Evolutionary conservation across 1,140 invertebrate genomes (phyloP), one percentile per base, ranked within the genome.

Genomic region (Microplitis mediator): DNA sequence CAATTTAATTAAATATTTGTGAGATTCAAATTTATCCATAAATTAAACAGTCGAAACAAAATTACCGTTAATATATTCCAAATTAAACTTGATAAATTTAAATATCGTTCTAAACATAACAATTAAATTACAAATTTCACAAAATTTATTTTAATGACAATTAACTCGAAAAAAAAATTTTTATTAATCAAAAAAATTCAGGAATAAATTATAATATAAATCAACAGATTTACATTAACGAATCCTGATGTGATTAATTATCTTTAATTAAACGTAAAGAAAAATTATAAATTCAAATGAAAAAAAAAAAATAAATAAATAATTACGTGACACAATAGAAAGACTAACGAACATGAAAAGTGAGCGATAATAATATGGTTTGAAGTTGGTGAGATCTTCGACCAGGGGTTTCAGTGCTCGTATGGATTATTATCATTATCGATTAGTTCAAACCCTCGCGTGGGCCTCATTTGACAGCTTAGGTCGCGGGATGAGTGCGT

Each of bases 341-440:
- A 6, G 4, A 58, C 16, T 58, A 31, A 23, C 9, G 14, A 31
- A 23, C 14, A 23, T 5, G 9, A 58, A 58, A 58, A 23, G 56
- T 58, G 56, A 58, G 16, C 16, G 56, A 31, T 58, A 58, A 23
- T 58, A 58, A 58, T 23, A 23, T 58, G 9, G 23, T 16, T 58
- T 23, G 56, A 23, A 58, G 36, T 58, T 56, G 52, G 52, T 69
- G 67, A 23, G 23, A 58, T 56, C 56, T 54, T 39, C 58, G 54
- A 60, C 35, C 16, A 58, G 35, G 35, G 52, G n/a, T 60, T 58
- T 35, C 54, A 45, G 67, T 56, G 67, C 67, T 69, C 60, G 4
- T 60, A 69, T 69, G 67, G 67, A 69, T 69, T 69, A 69, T 69
- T 68, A 68, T 68, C 67, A 69, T 69, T 69, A 69, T 69, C 67